Conservation (phyloP, 2,888 invertebrate genomes). For the Aphidius colemani region DNA sequence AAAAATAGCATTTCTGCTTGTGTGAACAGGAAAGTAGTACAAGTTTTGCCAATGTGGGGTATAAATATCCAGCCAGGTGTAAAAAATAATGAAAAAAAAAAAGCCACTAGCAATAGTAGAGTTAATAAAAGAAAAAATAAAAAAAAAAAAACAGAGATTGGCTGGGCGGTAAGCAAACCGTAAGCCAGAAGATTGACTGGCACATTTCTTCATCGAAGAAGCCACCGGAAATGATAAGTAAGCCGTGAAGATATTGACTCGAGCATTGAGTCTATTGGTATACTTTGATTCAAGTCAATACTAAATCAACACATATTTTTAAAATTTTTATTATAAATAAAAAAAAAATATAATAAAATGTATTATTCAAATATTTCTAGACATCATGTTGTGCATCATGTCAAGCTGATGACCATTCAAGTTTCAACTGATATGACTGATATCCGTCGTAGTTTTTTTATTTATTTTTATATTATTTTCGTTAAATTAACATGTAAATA, state of each 20-base stretch:
- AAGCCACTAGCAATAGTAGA: constrained; percentile 39
- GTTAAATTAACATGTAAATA: too few relatives aligned
- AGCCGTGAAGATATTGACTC: constrained; percentile 45
- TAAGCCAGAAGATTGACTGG: constrained; percentile 50
- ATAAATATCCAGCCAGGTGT: constrained; percentile 39
- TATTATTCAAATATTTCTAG: too few relatives aligned
- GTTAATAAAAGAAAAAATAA: constrained; percentile 2
- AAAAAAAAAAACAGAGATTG: constrained; percentile 2
- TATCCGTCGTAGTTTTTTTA: too few relatives aligned
- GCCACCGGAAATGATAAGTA: constrained; percentile 58
- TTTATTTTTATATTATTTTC: constrained; percentile 25
- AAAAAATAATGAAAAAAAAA: constrained; percentile 28
- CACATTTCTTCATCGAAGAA: constrained; percentile 59
- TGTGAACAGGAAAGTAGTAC: neutral
- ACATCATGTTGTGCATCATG: too few relatives aligned
- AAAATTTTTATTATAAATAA: neutral
- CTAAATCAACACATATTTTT: neutral
- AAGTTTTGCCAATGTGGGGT: neutral
- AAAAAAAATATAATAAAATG: neutral
- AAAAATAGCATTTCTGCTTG: constrained; percentile 9
- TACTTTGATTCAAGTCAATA: neutral
- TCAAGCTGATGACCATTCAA: too few relatives aligned
- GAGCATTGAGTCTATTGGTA: neutral
- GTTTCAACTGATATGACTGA: too few relatives aligned
- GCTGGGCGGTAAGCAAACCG: constrained; percentile 39